A percentile compares a stretch with the other conserved stretches of the same genome.
Evolutionary conservation across 2,888 invertebrate species (phyloP).

Genomic region (Aplocera efformata): DNA sequence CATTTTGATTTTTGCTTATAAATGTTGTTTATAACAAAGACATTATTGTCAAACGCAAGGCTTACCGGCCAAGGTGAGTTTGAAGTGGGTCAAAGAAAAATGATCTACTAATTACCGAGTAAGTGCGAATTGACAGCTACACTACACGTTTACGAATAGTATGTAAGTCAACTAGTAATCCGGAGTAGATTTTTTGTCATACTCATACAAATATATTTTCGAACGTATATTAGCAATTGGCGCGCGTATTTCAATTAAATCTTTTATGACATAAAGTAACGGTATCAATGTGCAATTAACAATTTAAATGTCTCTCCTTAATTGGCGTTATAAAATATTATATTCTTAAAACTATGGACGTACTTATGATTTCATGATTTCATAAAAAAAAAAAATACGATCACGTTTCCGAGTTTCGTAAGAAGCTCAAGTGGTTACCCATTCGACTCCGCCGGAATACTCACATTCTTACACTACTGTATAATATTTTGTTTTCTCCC

Average conservation of each 20-base stretch:
- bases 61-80: conserved; percentile 8
- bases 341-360: no score
- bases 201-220: not conserved
- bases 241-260: conserved; percentile 1
- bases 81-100: conserved; percentile 42
- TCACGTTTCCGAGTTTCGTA: no score
- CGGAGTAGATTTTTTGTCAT: not conserved
- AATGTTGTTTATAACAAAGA: conserved; percentile 7
- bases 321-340: no score
- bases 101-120: conserved; percentile 30
- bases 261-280: conserved; percentile 7
- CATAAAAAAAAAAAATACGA: no score
- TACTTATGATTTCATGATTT: no score
- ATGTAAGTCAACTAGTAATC: not conserved
- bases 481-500: no score
- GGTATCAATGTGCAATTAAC: no score
- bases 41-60: conserved; percentile 25
- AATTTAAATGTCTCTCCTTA: no score
- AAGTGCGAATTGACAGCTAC: conserved; percentile 18
- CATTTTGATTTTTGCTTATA: not conserved
- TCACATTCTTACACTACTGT: no score
- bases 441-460: no score
- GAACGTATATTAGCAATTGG: not conserved
- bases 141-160: not conserved
- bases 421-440: no score